These are phyloP conservation scores for Channa striata DNA, from an alignment of 2,797 vertebrate species.

Conservation along the genomic window DNA sequence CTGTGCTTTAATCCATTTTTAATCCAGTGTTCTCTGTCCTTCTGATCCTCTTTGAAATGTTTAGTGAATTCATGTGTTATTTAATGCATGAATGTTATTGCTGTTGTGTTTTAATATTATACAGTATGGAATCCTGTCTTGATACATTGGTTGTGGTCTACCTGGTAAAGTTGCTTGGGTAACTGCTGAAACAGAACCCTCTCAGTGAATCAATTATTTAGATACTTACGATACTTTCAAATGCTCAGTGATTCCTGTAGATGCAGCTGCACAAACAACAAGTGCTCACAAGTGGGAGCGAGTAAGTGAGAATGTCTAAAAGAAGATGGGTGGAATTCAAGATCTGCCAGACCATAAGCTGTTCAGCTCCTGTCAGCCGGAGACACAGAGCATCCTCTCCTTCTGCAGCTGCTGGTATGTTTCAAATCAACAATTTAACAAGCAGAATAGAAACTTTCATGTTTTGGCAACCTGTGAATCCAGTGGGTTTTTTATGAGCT, in stretches of 20 bases:
- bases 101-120: slow-evolving; percentile 39
- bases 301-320: slow-evolving; percentile 85
- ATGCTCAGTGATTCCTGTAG: slow-evolving; percentile 58
- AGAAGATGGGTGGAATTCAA: slow-evolving; percentile 88
- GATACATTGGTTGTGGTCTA: slow-evolving; percentile 38
- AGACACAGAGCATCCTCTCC: slow-evolving; percentile 79
- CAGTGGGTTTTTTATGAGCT: not conserved
- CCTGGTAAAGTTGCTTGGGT: slow-evolving; percentile 79
- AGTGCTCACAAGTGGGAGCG: slow-evolving; percentile 55
- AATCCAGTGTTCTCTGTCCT: not conserved
- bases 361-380: slow-evolving; percentile 81
- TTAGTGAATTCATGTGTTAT: not conserved
- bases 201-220: slow-evolving; percentile 91
- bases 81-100: not conserved
- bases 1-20: not conserved
- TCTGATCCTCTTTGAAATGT: not conserved
- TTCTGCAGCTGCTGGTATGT: slow-evolving; percentile 77
- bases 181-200: slow-evolving; percentile 85
- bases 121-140: slow-evolving; percentile 19
- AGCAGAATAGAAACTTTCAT: not conserved
- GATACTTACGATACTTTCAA: slow-evolving; percentile 76
- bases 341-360: slow-evolving; percentile 90
- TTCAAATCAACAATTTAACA: slow-evolving; percentile 6
- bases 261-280: slow-evolving; percentile 38
- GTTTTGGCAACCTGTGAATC: not conserved